Evolutionary conservation across 2,797 vertebrate species (phyloP).

Genomic region (Cryptoblepharus egeriae): DNA sequence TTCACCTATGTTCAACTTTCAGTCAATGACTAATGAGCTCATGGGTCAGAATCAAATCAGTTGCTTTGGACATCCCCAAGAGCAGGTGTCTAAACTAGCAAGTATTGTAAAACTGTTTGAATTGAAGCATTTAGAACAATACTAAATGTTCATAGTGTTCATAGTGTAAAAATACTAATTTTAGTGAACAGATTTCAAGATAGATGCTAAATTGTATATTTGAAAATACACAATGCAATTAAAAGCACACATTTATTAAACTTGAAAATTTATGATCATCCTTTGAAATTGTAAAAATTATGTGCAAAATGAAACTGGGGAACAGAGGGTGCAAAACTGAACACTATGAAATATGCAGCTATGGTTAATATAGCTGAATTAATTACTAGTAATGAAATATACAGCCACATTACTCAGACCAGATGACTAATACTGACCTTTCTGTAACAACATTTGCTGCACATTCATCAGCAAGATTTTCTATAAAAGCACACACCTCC

Average conservation of each 20-base stretch:
- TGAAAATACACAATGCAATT: neutral
- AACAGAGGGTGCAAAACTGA: neutral
- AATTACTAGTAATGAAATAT: no score
- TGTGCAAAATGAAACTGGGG: neutral
- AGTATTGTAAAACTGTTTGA: neutral
- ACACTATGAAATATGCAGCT: neutral
- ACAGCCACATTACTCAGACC: neutral
- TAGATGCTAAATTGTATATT: no score
- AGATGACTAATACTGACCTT: slow-evolving; percentile 75
- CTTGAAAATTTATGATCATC: neutral
- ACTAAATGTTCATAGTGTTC: neutral
- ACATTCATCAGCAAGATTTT: slow-evolving; percentile 85
- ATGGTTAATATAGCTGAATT: neutral
- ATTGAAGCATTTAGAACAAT: neutral
- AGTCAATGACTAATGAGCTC: neutral
- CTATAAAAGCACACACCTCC: slow-evolving; percentile 89
- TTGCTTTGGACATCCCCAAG: neutral
- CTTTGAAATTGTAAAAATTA: neutral
- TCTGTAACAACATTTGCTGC: slow-evolving; percentile 82
- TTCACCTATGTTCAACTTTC: neutral
- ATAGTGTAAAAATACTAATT: neutral
- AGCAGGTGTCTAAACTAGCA: neutral
- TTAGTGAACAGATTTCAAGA: neutral
- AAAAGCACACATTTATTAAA: neutral
- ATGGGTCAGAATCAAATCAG: neutral